A percentile compares a stretch with the other conserved stretches of the same genome.
Evolutionary conservation across 1,140 invertebrate species (phyloP).

Genomic region (Subanguina moxae): DNA sequence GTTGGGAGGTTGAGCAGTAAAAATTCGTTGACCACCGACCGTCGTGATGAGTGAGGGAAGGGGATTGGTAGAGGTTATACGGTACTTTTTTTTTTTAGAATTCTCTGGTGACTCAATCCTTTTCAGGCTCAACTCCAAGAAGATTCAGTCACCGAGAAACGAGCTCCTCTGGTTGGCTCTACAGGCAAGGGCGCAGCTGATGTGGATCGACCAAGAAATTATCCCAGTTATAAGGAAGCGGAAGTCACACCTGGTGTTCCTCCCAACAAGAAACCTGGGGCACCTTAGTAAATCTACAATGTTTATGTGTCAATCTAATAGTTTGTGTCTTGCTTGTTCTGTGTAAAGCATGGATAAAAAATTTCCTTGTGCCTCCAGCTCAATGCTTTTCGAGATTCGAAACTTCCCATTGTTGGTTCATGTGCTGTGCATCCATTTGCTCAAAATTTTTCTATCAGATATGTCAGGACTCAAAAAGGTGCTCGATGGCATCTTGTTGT

Average conservation of each 20-base stretch:
- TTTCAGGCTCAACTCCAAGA: conserved; percentile 40
- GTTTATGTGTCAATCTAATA: background rate
- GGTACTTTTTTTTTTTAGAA: no score
- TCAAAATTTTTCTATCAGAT: background rate
- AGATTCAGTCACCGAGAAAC: conserved; percentile 39
- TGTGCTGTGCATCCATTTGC: no score
- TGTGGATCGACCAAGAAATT: conserved; percentile 35
- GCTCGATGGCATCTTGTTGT: conserved; percentile 51
- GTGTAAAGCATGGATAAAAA: background rate
- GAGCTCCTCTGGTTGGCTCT: conserved; percentile 37
- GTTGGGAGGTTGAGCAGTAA: no score
- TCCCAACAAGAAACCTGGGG: background rate
- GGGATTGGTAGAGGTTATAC: no score
- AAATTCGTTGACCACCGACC: no score
- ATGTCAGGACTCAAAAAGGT: conserved; percentile 46
- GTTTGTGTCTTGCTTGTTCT: background rate
- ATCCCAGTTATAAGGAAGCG: conserved; percentile 40
- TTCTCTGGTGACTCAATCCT: background rate
- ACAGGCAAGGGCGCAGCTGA: conserved; percentile 40
- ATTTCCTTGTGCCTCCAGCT: background rate
- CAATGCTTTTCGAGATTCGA: no score
- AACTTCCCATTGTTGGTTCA: no score
- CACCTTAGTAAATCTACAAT: background rate
- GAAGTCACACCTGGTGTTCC: conserved; percentile 40
- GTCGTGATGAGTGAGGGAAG: no score